A percentile compares a stretch with the other conserved stretches of the same genome.
These are phyloP conservation scores for Gobio occitaniae DNA, from an alignment of 2,797 vertebrate genomes.

Conservation along the genomic window DNA sequence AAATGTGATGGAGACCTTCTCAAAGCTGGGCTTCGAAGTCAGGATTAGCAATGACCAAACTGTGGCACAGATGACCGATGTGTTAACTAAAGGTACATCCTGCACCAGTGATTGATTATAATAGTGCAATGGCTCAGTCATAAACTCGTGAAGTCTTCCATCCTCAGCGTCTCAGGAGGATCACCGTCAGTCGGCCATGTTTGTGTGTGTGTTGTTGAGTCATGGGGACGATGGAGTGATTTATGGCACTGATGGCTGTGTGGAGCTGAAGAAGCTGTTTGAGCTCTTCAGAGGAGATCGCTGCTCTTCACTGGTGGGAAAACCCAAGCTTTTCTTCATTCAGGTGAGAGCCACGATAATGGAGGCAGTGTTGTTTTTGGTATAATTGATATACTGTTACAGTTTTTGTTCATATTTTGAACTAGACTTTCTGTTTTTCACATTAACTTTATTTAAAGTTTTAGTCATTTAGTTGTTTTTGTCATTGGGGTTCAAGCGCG, in stretches of 20 bases:
- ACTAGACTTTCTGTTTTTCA: background rate
- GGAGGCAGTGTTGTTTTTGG: no score
- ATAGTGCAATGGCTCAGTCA: background rate
- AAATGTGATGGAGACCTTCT: constrained; percentile 59
- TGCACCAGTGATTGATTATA: background rate
- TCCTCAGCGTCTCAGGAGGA: constrained; percentile 70
- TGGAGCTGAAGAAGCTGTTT: constrained; percentile 66
- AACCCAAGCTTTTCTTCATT: constrained; percentile 84
- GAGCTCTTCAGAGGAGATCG: constrained; percentile 68
- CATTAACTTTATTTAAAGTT: no score
- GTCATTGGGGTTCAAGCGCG: no score
- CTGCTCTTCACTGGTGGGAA: constrained; percentile 74
- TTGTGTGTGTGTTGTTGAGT: constrained; percentile 79
- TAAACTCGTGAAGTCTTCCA: background rate
- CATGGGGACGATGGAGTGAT: constrained; percentile 76
- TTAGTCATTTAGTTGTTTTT: no score
- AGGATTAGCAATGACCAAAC: constrained; percentile 66
- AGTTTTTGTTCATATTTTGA: background rate
- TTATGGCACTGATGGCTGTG: constrained; percentile 68
- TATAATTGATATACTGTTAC: no score
- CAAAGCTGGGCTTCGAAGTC: constrained; percentile 68
- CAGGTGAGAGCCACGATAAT: constrained; percentile 69
- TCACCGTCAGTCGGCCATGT: constrained; percentile 75
- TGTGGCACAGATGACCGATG: constrained; percentile 58
- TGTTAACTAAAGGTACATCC: constrained; percentile 62